phyloP scores from a whole-genome alignment of 2,797 vertebrate species.

The Gorsachius magnificus region DNA sequence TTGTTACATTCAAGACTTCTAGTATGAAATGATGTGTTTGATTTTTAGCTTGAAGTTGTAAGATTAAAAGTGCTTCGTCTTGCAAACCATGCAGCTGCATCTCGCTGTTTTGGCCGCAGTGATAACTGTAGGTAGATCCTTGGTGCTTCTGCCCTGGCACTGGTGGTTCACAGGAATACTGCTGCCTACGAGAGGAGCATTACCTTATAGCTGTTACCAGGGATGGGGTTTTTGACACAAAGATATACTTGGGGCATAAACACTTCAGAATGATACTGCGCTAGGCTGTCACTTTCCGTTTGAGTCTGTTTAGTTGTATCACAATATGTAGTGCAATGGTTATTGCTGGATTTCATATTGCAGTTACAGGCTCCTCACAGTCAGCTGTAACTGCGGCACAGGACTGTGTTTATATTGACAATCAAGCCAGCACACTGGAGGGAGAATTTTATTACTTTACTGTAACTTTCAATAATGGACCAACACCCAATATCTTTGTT shows the following conservation, averaged over 20 bases:
- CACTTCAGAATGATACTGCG: background rate
- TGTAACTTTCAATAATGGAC: background rate
- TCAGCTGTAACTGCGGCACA: background rate
- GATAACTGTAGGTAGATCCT: background rate
- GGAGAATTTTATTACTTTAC: background rate
- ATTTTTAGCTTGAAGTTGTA: background rate
- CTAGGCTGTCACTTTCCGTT: background rate
- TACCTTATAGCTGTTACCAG: background rate
- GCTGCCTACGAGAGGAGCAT: background rate
- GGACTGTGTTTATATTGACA: background rate
- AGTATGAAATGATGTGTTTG: background rate
- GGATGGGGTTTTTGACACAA: background rate
- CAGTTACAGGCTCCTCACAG: background rate
- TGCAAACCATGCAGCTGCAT: background rate
- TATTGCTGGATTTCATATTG: background rate
- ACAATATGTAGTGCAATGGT: background rate
- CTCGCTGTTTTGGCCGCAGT: background rate
- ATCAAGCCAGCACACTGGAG: background rate
- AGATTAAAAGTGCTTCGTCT: background rate
- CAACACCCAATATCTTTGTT: background rate
- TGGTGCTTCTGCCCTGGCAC: background rate
- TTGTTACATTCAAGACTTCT: background rate
- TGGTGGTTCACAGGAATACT: background rate
- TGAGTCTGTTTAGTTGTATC: background rate
- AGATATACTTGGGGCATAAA: background rate